Evolutionary conservation across 2,888 invertebrate species (phyloP).

Genomic region (Blera fallax): DNA sequence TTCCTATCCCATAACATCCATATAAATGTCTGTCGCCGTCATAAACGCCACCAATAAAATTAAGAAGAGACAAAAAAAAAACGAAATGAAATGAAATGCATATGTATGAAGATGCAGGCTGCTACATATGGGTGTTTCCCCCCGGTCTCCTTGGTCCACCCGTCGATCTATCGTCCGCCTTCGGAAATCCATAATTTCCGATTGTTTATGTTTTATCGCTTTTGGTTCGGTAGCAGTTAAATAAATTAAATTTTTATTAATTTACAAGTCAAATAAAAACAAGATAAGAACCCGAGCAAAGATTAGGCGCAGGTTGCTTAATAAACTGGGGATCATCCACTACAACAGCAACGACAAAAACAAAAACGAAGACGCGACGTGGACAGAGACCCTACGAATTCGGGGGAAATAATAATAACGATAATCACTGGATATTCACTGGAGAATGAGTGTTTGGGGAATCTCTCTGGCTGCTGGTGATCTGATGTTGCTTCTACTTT

Average conservation of each 20-base stretch:
- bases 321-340: slow-evolving; percentile 61
- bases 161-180: slow-evolving; percentile 24
- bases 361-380: slow-evolving; percentile 36
- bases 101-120: slow-evolving; percentile 28
- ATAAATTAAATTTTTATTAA: slow-evolving; percentile 79
- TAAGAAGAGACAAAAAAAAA: slow-evolving; percentile 20
- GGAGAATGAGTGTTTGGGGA: slow-evolving; percentile 38
- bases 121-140: neutral
- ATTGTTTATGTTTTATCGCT: slow-evolving; percentile 74
- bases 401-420: slow-evolving; percentile 67
- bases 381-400: slow-evolving; percentile 25
- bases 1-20: slow-evolving; percentile 57
- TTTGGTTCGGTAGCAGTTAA: slow-evolving; percentile 78
- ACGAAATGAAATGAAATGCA: slow-evolving; percentile 18
- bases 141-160: neutral
- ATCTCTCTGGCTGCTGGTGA: slow-evolving; percentile 24
- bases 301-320: slow-evolving; percentile 64
- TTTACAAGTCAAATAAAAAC: slow-evolving; percentile 79
- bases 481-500: slow-evolving; percentile 64
- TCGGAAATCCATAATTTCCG: slow-evolving; percentile 68
- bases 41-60: slow-evolving; percentile 72
- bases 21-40: slow-evolving; percentile 69
- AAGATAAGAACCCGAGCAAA: slow-evolving; percentile 64
- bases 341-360: slow-evolving; percentile 41
- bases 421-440: slow-evolving; percentile 62